A percentile compares a stretch with the other conserved stretches of the same genome.
Evolutionary conservation across 2,797 vertebrate genomes (phyloP).

Genomic region (Helicolenus hilgendorfi): DNA sequence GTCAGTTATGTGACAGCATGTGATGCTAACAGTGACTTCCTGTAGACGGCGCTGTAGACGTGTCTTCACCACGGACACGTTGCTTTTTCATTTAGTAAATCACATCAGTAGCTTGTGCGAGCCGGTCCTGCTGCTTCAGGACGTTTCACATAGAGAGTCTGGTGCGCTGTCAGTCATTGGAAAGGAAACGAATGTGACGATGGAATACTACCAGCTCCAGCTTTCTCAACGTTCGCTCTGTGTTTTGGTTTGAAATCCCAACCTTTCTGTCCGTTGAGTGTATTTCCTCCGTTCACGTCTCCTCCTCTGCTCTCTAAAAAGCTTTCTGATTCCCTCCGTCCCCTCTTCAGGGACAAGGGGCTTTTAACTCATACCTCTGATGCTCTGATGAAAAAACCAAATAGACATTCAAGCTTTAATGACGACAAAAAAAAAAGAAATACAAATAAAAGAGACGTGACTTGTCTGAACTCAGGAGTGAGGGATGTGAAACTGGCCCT

Average conservation of each 20-base stretch:
- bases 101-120: not conserved
- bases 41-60: not conserved
- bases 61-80: not conserved
- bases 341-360: slow-evolving; percentile 37
- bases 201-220: not conserved
- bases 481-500: slow-evolving; percentile 63
- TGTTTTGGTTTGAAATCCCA: not conserved
- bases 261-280: not conserved
- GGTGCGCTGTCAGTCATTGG: not conserved
- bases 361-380: slow-evolving; percentile 84
- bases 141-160: not conserved
- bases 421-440: slow-evolving; percentile 12
- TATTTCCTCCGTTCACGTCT: slow-evolving; percentile 49
- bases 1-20: not conserved
- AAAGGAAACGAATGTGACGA: not conserved
- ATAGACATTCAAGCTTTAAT: slow-evolving; percentile 88
- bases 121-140: not conserved
- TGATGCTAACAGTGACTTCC: not conserved
- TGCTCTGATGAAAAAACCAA: slow-evolving; percentile 88
- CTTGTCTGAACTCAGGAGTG: slow-evolving; percentile 84
- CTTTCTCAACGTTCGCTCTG: not conserved
- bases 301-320: slow-evolving; percentile 56
- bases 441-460: slow-evolving; percentile 35
- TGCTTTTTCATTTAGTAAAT: not conserved
- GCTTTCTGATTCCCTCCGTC: slow-evolving; percentile 57